Evolutionary conservation across 2,888 invertebrate species (phyloP).

Genomic region (Chelonus formosanus): DNA sequence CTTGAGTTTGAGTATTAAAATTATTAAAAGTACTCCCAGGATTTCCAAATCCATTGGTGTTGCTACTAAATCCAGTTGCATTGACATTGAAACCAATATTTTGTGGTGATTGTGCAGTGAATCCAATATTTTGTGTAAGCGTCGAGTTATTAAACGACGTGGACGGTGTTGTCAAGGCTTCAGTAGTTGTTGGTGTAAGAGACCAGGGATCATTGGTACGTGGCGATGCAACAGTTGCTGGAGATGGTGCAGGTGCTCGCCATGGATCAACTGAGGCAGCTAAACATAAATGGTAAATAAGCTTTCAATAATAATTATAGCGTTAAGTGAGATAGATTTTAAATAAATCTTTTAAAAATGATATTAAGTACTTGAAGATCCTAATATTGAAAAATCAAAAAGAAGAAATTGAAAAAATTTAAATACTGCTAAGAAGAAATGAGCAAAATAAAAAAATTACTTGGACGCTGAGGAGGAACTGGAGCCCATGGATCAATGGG

Average conservation of each 20-base stretch:
- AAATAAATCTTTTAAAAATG: background rate
- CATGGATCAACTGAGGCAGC: conserved; percentile 60
- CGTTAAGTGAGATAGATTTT: background rate
- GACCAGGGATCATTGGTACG: conserved; percentile 68
- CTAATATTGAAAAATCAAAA: conserved; percentile 31
- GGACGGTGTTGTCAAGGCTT: conserved; percentile 47
- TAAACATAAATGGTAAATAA: conserved; percentile 42
- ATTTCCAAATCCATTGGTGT: conserved; percentile 59
- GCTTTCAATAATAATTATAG: background rate
- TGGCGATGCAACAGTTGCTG: conserved; percentile 51
- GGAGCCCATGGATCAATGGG: conserved; percentile 73
- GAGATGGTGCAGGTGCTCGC: conserved; percentile 51
- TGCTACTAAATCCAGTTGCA: conserved; percentile 45
- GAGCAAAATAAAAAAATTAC: conserved; percentile 44
- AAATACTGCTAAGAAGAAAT: background rate
- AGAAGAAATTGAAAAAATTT: conserved; percentile 40
- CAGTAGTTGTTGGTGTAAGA: conserved; percentile 57
- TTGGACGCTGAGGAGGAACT: conserved; percentile 60
- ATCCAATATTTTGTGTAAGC: conserved; percentile 54
- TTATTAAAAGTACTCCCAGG: conserved; percentile 53
- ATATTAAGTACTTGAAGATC: conserved; percentile 44
- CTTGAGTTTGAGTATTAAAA: conserved; percentile 51
- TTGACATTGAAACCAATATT: conserved; percentile 58
- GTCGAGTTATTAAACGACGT: conserved; percentile 52
- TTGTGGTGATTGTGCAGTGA: conserved; percentile 53